Conservation (phyloP, 2,797 vertebrate species). For the Rhinichthys osculus region DNA sequence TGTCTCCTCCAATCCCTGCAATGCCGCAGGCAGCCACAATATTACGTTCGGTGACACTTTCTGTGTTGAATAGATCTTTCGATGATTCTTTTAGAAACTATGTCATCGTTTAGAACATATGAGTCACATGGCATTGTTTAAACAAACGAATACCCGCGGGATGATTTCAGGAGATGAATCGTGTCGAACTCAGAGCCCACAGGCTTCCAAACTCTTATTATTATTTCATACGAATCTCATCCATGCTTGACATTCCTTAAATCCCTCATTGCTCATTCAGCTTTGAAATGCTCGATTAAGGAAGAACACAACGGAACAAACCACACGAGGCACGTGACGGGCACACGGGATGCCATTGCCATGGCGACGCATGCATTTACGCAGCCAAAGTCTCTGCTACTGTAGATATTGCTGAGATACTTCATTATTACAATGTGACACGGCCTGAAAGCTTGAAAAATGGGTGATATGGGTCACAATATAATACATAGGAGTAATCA, state of each 20-base stretch:
- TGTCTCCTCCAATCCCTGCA: constrained; percentile 33
- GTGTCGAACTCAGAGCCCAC: constrained; percentile 33
- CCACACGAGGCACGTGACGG: background rate
- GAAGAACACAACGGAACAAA: constrained; percentile 18
- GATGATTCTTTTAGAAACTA: background rate
- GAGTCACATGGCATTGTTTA: background rate
- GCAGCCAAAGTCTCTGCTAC: constrained; percentile 22
- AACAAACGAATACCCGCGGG: background rate
- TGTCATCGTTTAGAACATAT: background rate
- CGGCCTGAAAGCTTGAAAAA: background rate
- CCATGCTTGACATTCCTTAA: constrained; percentile 63
- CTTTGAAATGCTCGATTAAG: constrained; percentile 36
- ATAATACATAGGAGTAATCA: background rate
- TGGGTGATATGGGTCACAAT: too few species aligned
- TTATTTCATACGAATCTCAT: constrained; percentile 68
- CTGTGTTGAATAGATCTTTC: background rate
- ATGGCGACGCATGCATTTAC: constrained; percentile 55
- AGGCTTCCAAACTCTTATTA: constrained; percentile 57
- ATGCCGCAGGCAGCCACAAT: background rate
- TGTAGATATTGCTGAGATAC: constrained; percentile 4
- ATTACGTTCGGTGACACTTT: background rate
- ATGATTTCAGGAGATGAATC: constrained; percentile 8
- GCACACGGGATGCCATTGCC: constrained; percentile 34
- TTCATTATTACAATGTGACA: constrained; percentile 51
- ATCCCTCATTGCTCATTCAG: constrained; percentile 55